Percentiles rank a stretch among this genome's conserved stretches.
Conservation (phyloP, 2,888 invertebrate genomes). For the Amitus sp. region DNA sequence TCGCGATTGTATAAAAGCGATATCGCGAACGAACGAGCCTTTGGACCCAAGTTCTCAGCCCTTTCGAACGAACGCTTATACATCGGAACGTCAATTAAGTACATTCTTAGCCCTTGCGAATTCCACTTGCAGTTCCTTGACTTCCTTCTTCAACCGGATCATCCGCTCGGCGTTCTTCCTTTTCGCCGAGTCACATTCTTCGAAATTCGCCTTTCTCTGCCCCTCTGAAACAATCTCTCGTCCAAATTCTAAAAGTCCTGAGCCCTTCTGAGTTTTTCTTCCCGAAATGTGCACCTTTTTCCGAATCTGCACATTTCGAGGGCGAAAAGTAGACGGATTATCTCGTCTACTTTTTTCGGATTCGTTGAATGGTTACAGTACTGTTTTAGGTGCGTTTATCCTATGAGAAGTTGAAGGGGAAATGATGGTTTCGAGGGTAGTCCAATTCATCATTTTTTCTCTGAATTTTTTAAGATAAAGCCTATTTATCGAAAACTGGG, state of each 20-base stretch:
- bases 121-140: slow-evolving; percentile 72
- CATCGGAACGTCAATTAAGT: slow-evolving; percentile 41
- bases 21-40: slow-evolving; percentile 27
- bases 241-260: no score
- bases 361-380: no score
- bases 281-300: not conserved
- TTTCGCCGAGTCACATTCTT: slow-evolving; percentile 81
- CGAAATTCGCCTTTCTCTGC: slow-evolving; percentile 84
- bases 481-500: no score
- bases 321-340: no score
- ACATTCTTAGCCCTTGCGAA: slow-evolving; percentile 70
- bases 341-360: no score
- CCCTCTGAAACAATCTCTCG: slow-evolving; percentile 78
- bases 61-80: slow-evolving; percentile 35
- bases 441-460: no score
- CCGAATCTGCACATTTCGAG: no score
- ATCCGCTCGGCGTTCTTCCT: slow-evolving; percentile 79
- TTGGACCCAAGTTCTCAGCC: slow-evolving; percentile 34
- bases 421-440: no score
- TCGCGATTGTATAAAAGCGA: slow-evolving; percentile 25
- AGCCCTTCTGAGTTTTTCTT: no score
- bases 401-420: no score
- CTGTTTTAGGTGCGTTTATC: no score
- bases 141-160: slow-evolving; percentile 77
- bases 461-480: no score